Evolutionary conservation across 1,140 invertebrate species (phyloP), one percentile per base, ranked within the genome.

Genomic region (Polypedilum pembai): DNA sequence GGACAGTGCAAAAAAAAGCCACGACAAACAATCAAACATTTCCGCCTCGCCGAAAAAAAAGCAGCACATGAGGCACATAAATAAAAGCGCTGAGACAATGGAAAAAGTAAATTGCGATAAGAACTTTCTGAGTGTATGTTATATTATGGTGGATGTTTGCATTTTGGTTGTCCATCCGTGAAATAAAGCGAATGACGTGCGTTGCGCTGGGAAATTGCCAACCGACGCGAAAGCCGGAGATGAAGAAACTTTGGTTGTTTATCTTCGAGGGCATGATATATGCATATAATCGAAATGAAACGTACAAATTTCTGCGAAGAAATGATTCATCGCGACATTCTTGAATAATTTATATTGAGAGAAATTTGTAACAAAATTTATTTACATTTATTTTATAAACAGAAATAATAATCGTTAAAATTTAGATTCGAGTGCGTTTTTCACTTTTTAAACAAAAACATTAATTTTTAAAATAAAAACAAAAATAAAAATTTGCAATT

Each of bases 11-110:
- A 45, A 15, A 12, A 41, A 56, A 56, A n/a, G 45, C 45, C 12
- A 56, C n/a, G 45, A 56, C 45, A 56, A 56, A 56, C 45, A 56
- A 56, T 56, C n/a, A n/a, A 56, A 56, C 45, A 56, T 56, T 56
- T 56, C 45, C 45, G 45, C 45, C n/a, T 56, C n/a, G 45, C 45
- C 45, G n/a, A 56, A 56, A 56, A 45, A 12, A 15, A 56, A 56
- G 45, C 24, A 33, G 5, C 24, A 33, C 24, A 33, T 33, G n/a
- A 56, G n/a, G 10, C n/a, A 56, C 45, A 56, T 15, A 56, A 56
- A 15, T 56, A 56, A 56, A 56, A 12, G 4, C 45, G 45, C 45
- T 56, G 45, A 56, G 45, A 56, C 45, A 56, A 56, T 56, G 45
- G 45, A 56, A 56, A 33, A 56, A n/a, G 45, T 56, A 56, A 56